These are phyloP conservation scores for Sterna hirundo DNA, from an alignment of 2,113 vertebrate genomes.

Conservation along the genomic window DNA sequence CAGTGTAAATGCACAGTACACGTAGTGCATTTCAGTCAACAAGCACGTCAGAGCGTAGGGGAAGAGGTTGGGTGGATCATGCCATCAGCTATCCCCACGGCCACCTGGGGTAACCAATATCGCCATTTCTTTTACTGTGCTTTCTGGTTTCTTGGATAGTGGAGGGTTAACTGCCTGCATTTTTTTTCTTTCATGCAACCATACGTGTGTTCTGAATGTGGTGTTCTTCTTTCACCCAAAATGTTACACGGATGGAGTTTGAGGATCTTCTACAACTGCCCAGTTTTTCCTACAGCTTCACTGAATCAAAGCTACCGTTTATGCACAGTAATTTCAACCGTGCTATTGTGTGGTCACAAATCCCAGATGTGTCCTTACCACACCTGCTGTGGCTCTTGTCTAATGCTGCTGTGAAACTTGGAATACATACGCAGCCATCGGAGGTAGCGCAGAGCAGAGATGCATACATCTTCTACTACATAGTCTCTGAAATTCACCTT, in stretches of 20 bases:
- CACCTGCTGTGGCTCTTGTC: not conserved
- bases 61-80: not conserved
- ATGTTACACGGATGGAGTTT: not conserved
- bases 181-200: not conserved
- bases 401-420: not conserved
- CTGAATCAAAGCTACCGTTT: not conserved
- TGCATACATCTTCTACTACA: not conserved
- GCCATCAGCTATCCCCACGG: accelerated
- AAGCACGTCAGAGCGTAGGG: accelerated
- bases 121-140: not conserved
- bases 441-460: not conserved
- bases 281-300: not conserved
- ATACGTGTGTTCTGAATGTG: not conserved
- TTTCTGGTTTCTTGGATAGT: not conserved
- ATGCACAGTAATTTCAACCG: not conserved
- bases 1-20: not conserved
- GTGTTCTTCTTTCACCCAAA: not conserved
- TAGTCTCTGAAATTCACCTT: not conserved
- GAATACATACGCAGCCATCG: accelerated
- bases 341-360: not conserved
- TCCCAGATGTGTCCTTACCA: not conserved
- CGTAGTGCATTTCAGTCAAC: accelerated
- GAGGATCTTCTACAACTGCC: not conserved
- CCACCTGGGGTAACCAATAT: accelerated
- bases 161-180: not conserved